Evolutionary conservation across 2,888 invertebrate species (phyloP), one percentile per base, ranked within the genome.

Genomic region (Andricus curvator): DNA sequence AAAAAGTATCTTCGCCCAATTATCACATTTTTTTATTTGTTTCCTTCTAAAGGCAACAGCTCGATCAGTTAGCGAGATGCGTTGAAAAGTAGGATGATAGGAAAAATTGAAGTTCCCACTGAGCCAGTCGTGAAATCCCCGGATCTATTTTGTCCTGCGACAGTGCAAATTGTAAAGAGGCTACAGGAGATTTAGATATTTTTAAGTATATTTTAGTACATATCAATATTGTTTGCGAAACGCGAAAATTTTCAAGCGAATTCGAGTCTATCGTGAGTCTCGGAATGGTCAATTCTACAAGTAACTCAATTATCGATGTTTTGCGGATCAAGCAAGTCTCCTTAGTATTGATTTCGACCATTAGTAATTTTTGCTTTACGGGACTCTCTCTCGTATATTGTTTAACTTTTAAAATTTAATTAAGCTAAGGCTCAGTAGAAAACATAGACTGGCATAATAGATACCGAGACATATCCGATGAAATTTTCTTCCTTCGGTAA

Each of bases 101-200:
- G 11, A 20, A 67, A 67, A 37, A 25, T 25, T 15, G 2, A 13
- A 22, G 22, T 62, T 62, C 62, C 62, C 25, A 62, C n/a, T 56
- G 62, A 62, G 25, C 62, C 25, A 25, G 25, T 62, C 6, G 62
- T 22, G 4, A 74, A 56, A 22, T 51, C 4, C 33, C 13, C 33
- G 74, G 56, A 74, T 15, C 5, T 15, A 33, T 33, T 56, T 33
- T 56, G n/a, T 74, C 33, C 74, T 9, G n/a, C 33, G 74, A 37
- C 56, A 51, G 74, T 56, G 74, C 56, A 74, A 74, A 56, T 56
- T 29, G 33, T 74, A 56, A 74, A 74, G 74, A 74, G 74, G 56
- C 74, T 74, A 74, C 29, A 51, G 51, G 33, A 74, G 33, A 51
- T 74, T 74, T 74, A 56, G 25, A 33, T 20, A 56, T 74, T 33